phyloP scores from a whole-genome alignment of 2,797 vertebrate genomes.

The Micropoecilia bifurca region DNA sequence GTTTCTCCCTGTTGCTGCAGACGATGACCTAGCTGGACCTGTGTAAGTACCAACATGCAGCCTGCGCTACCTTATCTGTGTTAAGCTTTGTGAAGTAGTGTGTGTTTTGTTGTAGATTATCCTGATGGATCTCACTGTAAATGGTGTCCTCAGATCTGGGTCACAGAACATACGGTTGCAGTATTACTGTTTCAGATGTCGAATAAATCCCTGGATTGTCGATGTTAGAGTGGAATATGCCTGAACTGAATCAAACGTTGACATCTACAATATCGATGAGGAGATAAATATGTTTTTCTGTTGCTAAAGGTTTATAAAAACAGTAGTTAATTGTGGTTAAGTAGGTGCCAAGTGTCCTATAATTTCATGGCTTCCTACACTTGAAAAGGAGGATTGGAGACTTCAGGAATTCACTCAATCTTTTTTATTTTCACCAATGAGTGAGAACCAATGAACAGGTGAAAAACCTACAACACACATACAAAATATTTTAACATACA shows the following conservation, averaged over 20 bases:
- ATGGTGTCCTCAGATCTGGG: constrained; percentile 22
- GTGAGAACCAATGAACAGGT: no score
- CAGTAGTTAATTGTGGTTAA: not conserved
- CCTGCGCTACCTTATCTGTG: constrained; percentile 7
- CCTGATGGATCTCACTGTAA: constrained; percentile 21
- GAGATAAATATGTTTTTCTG: not conserved
- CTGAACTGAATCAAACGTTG: not conserved
- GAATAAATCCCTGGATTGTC: constrained; percentile 9
- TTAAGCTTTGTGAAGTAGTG: constrained; percentile 16
- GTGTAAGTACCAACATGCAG: constrained; percentile 86
- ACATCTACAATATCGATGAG: not conserved
- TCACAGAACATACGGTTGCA: constrained; percentile 22
- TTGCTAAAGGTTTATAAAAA: not conserved
- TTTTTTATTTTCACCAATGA: no score
- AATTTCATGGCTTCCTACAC: no score
- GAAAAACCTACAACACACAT: no score
- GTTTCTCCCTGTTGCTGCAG: constrained; percentile 80
- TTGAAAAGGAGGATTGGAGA: no score
- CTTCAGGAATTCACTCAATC: no score
- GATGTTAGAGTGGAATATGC: not conserved
- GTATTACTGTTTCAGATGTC: constrained; percentile 14
- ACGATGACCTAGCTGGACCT: constrained; percentile 96
- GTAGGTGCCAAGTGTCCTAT: not conserved
- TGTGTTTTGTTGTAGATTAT: constrained; percentile 40
- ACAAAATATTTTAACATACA: no score